phyloP scores from a whole-genome alignment of 2,888 invertebrate genomes.

The Pardosa pseudoannulata region DNA sequence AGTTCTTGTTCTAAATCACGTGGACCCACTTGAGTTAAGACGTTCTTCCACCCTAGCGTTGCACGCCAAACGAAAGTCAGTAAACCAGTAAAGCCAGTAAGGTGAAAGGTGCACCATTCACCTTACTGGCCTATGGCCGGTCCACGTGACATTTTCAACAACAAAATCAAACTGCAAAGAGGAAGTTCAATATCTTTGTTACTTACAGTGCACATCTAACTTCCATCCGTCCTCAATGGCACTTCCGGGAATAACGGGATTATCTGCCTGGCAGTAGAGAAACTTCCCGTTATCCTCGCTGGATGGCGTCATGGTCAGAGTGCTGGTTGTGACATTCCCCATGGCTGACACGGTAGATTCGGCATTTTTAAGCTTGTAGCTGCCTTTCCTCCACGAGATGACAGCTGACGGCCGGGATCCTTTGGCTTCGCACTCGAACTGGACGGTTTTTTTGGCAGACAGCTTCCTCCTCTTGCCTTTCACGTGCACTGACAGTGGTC shows the following conservation, averaged over 20 bases:
- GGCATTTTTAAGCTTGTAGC: constrained; percentile 52
- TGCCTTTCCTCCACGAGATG: constrained; percentile 69
- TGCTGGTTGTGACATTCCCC: constrained; percentile 74
- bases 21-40: too few relatives aligned
- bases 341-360: constrained; percentile 57
- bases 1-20: too few relatives aligned
- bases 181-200: too few relatives aligned
- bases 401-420: constrained; percentile 65
- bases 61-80: too few relatives aligned
- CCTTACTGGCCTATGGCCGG: too few relatives aligned
- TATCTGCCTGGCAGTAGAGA: constrained; percentile 75
- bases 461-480: constrained; percentile 56
- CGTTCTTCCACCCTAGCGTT: too few relatives aligned
- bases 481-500: constrained; percentile 59
- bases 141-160: too few relatives aligned
- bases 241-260: constrained; percentile 74
- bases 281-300: constrained; percentile 75
- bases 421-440: constrained; percentile 66
- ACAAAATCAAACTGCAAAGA: too few relatives aligned
- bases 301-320: constrained; percentile 74
- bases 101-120: too few relatives aligned
- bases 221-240: constrained; percentile 75
- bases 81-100: too few relatives aligned
- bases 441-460: constrained; percentile 62
- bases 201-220: constrained; percentile 75